Evolutionary conservation across 92 coral and sea anemone species (phyloP), one percentile per base, ranked within the genome.

Genomic region (Porites lobata): DNA sequence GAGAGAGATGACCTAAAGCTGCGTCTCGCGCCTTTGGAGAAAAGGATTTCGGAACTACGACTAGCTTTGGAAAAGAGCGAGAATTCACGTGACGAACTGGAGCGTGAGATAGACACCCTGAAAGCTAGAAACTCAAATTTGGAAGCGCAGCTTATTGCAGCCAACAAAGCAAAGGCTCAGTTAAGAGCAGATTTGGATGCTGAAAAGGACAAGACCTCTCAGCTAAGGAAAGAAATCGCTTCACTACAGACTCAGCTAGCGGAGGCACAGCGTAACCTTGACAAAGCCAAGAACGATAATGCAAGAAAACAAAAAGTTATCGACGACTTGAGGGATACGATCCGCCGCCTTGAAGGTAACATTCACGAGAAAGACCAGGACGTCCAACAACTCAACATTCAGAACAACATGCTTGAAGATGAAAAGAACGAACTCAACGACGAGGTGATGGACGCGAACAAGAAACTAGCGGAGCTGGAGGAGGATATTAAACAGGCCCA

Each of bases 1-100:
- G 99, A 98, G 81, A 94, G 99, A 84, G 99, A 98, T 59, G 99
- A 98, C 61, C 94, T 96, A 75, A 98, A 93, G 67, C 84, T 91
- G 58, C 93, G 91, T 59, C 32, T 96, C 17, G 98, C 93, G 12
- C 98, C 98, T 51, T 78, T 94, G 85, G 99, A 96, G 79, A 98
- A 94, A 88, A 94, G 87, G 92, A 90, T 96, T 29, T 76, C 92
- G 17, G 99, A 98, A 43, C 77, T 98, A 77, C 94, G 93, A 80
- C 78, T 91, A 22, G 91, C 98, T 29, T 88, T 95, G 75, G 98
- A 98, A 75, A 96, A 87, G 68, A 94, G 96, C 57, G 98, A 98
- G 79, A 94, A 98, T 74, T 77, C 89, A 62, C 90, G 99, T 62
- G 99, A 98, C 69, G 99, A 94, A 54, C 92, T 98, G 12, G 99